phyloP scores from a whole-genome alignment of 2,797 vertebrate genomes.

The Melanotaenia pygmaea region DNA sequence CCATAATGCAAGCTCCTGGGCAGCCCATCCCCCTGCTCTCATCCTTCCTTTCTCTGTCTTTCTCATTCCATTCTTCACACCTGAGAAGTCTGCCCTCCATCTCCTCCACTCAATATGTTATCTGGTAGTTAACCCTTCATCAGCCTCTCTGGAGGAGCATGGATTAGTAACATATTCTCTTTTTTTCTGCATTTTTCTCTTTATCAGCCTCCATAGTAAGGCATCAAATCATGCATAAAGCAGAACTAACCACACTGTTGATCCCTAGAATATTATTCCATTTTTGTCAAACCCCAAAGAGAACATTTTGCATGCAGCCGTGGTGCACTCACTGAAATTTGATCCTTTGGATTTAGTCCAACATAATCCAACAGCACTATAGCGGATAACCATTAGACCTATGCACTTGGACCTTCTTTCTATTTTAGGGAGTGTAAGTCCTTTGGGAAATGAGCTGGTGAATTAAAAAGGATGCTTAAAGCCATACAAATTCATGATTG shows the following conservation, averaged over 20 bases:
- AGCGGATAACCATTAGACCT: conserved; percentile 77
- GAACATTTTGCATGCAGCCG: conserved; percentile 58
- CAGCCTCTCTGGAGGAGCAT: conserved; percentile 60
- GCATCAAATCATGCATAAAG: conserved; percentile 59
- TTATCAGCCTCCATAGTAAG: conserved; percentile 51
- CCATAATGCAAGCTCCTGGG: conserved; percentile 71
- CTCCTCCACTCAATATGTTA: conserved; percentile 65
- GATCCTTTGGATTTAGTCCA: conserved; percentile 77
- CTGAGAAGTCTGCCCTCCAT: conserved; percentile 75
- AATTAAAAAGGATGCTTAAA: conserved; percentile 71
- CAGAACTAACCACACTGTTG: conserved; percentile 73
- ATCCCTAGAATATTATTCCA: conserved; percentile 67
- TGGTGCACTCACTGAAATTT: conserved; percentile 79
- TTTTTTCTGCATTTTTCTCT: conserved; percentile 27
- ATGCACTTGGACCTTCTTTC: conserved; percentile 76
- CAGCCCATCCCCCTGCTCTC: conserved; percentile 69
- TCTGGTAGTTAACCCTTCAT: conserved; percentile 72
- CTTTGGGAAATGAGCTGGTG: conserved; percentile 75
- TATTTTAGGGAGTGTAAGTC: conserved; percentile 75
- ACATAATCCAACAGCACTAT: conserved; percentile 79
- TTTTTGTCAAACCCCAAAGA: conserved; percentile 67
- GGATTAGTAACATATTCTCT: conserved; percentile 56
- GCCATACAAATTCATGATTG: conserved; percentile 67
- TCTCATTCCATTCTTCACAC: conserved; percentile 80
- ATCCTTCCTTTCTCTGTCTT: conserved; percentile 56